Evolutionary conservation across 2,113 vertebrate genomes (phyloP).

Genomic region (Nettapus auritus): DNA sequence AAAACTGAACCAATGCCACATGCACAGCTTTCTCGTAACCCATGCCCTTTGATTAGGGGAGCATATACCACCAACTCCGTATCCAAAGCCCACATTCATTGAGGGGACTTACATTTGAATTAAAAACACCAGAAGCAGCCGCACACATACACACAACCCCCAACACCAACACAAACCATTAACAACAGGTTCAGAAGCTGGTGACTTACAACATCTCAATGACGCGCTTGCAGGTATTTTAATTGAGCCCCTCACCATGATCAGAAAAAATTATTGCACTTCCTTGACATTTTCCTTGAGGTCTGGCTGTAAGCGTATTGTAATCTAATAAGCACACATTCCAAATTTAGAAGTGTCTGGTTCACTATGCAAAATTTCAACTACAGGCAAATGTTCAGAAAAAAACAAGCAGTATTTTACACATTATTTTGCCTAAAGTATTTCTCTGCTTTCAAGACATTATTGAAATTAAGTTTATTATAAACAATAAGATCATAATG

Average conservation of each 20-base stretch:
- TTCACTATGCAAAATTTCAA: background rate
- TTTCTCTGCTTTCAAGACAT: background rate
- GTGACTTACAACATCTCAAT: background rate
- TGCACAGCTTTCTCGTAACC: background rate
- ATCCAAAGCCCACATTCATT: background rate
- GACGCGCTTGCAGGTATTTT: background rate
- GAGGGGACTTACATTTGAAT: background rate
- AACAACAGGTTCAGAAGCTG: background rate
- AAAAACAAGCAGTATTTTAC: background rate
- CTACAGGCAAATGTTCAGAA: background rate
- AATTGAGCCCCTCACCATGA: background rate
- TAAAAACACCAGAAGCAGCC: background rate
- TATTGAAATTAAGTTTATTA: conserved; percentile 44
- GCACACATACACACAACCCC: too few species aligned
- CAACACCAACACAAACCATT: background rate
- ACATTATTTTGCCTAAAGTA: background rate
- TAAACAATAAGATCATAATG: background rate
- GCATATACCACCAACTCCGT: background rate
- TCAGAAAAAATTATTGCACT: background rate
- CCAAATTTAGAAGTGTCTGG: background rate
- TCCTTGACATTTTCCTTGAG: background rate
- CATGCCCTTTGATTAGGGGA: background rate
- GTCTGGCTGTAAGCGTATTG: background rate
- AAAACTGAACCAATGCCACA: background rate
- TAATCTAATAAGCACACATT: background rate